Percentiles rank a stretch among this genome's conserved stretches.
These are phyloP conservation scores for Cichladusa arquata DNA, from an alignment of 2,113 vertebrate species.

Conservation along the genomic window DNA sequence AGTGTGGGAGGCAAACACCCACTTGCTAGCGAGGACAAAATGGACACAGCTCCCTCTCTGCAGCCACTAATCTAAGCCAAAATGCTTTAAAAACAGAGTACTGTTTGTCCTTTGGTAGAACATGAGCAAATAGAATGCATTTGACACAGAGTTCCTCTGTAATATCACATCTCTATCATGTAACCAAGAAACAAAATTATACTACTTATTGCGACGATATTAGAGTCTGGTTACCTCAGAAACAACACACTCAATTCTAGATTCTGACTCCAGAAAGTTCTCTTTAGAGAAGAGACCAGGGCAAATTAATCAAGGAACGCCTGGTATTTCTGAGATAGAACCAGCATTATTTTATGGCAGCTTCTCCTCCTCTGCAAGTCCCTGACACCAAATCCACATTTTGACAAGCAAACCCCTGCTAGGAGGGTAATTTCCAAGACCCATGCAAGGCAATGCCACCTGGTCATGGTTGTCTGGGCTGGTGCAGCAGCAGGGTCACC, in stretches of 20 bases:
- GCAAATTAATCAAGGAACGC: background rate
- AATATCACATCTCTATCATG: background rate
- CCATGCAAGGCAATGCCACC: background rate
- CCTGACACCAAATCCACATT: rapidly evolving
- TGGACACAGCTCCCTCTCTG: background rate
- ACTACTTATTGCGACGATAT: background rate
- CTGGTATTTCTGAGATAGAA: background rate
- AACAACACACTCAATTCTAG: rapidly evolving
- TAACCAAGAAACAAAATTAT: background rate
- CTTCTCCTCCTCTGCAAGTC: background rate
- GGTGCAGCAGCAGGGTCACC: rapidly evolving
- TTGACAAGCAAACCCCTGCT: background rate
- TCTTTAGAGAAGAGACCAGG: background rate
- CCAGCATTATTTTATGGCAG: background rate
- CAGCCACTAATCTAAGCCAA: conserved; percentile 10
- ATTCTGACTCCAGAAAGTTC: background rate
- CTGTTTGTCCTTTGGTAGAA: conserved; percentile 27
- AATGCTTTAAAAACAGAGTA: conserved; percentile 32
- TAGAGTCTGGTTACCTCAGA: background rate
- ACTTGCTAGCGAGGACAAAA: conserved; percentile 3
- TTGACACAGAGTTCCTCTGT: background rate
- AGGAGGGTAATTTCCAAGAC: background rate
- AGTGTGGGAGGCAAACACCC: conserved; percentile 19
- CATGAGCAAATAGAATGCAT: background rate
- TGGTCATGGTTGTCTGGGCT: background rate